Base-by-base conservation (phyloP, 35 echinoderm and acorn worm species). In the Holothuria glaberrima region DNA sequence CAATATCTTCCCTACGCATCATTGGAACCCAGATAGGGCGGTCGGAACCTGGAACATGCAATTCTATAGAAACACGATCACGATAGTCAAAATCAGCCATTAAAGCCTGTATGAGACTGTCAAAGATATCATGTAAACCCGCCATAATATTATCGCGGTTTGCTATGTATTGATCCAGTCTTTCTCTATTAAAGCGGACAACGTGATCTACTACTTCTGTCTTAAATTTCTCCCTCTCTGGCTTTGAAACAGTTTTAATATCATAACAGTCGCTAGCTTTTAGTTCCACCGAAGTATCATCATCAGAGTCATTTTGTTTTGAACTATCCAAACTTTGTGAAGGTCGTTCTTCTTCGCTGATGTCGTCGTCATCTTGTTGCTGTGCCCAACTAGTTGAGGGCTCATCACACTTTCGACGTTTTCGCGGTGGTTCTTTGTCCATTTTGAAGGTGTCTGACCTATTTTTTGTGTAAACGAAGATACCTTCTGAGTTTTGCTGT, bases 11-110 rank as follows among this genome's bases (percentile, higher is more conserved):
- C 32, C 32, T 59, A 19, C 35, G 41, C 71, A 79, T 80, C 4
- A 90, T 29, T 25, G 88, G 69, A 17, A 90, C 80, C 59, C 50
- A 83, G 19, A 58, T 83, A 26, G 50, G 52, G 58, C 72, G 72
- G 21, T 76, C 21, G 17, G 72, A 76, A 41, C 72, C 72, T 6
- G 35, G 72, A 44, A 25, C 72, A 76, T 76, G 41, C 19, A 76
- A 24, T 41, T 76, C 31, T 76, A 76, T 76, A 3, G 22, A 45
- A 18, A 76, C 30, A 19, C 72, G 72, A 44, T 76, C 72, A 45
- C 41, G 72, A 24, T 30, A 33, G 21, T 41, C 72, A 76, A 76
- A 76, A 2, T 76, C 72, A 5, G 17, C 14, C 36, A 76, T 76
- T 13, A 76, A 9, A 38, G 31, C 20, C 19, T 76, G 31, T 14